These are phyloP conservation scores for Labeo calbasu DNA, from an alignment of 2,797 vertebrate species.

Conservation along the genomic window DNA sequence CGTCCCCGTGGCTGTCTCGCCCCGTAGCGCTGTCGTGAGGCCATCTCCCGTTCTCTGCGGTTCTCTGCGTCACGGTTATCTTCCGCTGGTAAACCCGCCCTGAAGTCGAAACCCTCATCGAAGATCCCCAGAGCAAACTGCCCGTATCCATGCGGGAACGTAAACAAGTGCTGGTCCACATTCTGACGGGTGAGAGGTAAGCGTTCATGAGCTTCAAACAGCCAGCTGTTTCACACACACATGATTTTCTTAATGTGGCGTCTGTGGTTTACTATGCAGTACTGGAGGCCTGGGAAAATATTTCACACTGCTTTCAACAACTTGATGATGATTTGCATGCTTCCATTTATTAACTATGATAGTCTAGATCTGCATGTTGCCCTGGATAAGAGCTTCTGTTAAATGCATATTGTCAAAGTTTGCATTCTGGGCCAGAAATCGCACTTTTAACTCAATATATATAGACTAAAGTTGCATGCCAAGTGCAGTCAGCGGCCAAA, in stretches of 20 bases:
- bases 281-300: neutral
- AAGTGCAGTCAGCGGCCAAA: neutral
- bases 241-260: neutral
- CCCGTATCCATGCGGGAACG: slow-evolving; percentile 89
- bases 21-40: slow-evolving; percentile 88
- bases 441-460: neutral
- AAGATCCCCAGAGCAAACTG: slow-evolving; percentile 94
- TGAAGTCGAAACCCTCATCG: slow-evolving; percentile 91
- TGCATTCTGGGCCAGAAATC: neutral
- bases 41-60: slow-evolving; percentile 89
- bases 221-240: neutral
- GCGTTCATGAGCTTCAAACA: neutral
- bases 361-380: neutral
- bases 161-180: slow-evolving; percentile 89
- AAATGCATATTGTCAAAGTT: neutral
- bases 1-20: slow-evolving; percentile 89
- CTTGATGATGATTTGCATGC: neutral
- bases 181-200: slow-evolving; percentile 70
- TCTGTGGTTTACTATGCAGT: neutral
- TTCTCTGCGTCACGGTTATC: slow-evolving; percentile 89
- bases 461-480: neutral
- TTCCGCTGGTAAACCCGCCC: slow-evolving; percentile 79
- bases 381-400: neutral
- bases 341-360: neutral
- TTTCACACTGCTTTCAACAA: neutral